Conservation (phyloP, 2,113 vertebrate species). For the Isurus oxyrinchus region DNA sequence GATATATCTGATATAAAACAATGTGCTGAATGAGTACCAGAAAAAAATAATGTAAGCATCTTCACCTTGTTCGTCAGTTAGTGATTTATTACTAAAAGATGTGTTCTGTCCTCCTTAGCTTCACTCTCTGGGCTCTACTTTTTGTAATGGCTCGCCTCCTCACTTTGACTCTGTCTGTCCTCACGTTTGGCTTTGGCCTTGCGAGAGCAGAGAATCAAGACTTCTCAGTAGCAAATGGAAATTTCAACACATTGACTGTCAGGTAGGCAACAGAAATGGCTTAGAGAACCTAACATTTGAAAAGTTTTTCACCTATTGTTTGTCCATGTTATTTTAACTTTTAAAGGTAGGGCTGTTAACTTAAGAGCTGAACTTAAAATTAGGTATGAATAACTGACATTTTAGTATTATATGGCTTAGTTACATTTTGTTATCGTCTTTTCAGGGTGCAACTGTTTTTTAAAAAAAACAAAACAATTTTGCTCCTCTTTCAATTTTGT, state of each 20-base stretch:
- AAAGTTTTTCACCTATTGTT: neutral
- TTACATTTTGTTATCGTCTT: neutral
- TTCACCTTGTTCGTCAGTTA: neutral
- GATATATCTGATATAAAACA: neutral
- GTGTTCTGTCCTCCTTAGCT: slow-evolving; percentile 51
- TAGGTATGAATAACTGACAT: neutral
- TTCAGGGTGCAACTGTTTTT: neutral
- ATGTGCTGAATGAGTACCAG: neutral
- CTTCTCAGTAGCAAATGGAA: slow-evolving; percentile 65
- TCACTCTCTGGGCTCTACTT: slow-evolving; percentile 72
- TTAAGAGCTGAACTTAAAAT: too few species aligned
- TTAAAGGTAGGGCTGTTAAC: neutral
- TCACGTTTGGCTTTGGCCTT: slow-evolving; percentile 72
- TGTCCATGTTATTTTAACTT: neutral
- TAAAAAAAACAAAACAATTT: neutral
- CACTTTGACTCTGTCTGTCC: slow-evolving; percentile 71
- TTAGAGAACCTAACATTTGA: neutral
- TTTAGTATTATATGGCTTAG: neutral
- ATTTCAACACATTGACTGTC: slow-evolving; percentile 70
- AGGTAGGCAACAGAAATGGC: slow-evolving; percentile 51
- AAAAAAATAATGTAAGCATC: neutral
- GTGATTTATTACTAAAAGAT: neutral
- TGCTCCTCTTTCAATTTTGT: neutral
- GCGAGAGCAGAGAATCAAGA: slow-evolving; percentile 64
- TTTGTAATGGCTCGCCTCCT: slow-evolving; percentile 70